Percentiles rank a stretch among this genome's conserved stretches.
Evolutionary conservation across 1,140 invertebrate species (phyloP).

Genomic region (Atta cephalotes): DNA sequence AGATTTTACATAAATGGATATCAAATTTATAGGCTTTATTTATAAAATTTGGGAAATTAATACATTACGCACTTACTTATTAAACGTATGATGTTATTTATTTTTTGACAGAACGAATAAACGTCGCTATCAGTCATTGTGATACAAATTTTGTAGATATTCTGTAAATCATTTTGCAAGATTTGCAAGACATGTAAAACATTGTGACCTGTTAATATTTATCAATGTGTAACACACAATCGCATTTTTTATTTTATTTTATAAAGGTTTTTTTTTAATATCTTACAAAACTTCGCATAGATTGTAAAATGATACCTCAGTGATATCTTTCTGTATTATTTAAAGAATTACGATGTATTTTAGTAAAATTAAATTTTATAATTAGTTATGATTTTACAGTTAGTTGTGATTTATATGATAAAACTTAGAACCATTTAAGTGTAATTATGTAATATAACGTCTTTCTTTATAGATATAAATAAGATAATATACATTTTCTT

Average conservation of each 20-base stretch:
- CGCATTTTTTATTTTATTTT: slow-evolving; percentile 18
- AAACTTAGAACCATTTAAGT: slow-evolving; percentile 31
- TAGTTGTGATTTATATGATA: slow-evolving; percentile 20
- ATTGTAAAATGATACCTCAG: not conserved
- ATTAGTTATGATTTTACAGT: not conserved
- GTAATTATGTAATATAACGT: not conserved
- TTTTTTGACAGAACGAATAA: not conserved
- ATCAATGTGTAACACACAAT: not conserved
- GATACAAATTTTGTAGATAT: slow-evolving; percentile 13
- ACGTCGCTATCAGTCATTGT: not conserved
- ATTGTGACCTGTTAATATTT: slow-evolving; percentile 16
- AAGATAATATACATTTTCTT: not conserved
- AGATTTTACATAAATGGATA: slow-evolving; percentile 3
- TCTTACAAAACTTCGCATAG: not conserved
- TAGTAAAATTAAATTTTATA: slow-evolving; percentile 3
- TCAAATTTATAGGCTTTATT: not conserved
- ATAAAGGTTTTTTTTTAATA: not conserved
- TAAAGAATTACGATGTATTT: not conserved
- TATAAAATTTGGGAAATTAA: not conserved
- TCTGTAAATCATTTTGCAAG: slow-evolving; percentile 12
- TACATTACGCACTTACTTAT: not conserved
- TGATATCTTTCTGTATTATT: slow-evolving; percentile 32
- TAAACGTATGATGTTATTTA: not conserved
- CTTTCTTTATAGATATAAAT: not conserved
- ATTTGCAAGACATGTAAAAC: not conserved